These are phyloP conservation scores for Enteromius argenteus DNA, from an alignment of 2,797 vertebrate species.

Conservation along the genomic window DNA sequence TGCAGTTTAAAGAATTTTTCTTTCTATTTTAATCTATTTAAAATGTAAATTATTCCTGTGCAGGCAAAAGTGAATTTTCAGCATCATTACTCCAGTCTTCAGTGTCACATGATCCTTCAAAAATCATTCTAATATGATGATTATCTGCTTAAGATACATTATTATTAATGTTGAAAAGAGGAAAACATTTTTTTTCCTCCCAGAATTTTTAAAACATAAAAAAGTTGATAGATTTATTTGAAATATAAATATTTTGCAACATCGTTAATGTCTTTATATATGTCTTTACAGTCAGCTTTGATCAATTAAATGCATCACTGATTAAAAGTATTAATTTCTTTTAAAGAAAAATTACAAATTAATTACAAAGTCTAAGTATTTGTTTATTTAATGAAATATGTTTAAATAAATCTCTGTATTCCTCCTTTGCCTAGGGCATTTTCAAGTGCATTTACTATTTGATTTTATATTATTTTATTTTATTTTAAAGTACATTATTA, in stretches of 20 bases:
- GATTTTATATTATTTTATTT: neutral
- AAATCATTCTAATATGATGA: neutral
- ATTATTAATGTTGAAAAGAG: neutral
- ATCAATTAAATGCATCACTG: too few relatives aligned
- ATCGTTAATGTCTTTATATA: neutral
- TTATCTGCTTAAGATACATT: neutral
- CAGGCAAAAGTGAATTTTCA: neutral
- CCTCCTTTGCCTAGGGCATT: neutral
- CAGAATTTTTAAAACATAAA: too few relatives aligned
- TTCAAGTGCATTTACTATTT: neutral
- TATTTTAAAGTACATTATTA: neutral
- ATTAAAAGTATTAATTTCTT: too few relatives aligned
- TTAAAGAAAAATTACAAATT: too few relatives aligned
- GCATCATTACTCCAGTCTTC: neutral
- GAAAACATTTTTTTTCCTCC: neutral
- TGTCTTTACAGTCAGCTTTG: too few relatives aligned
- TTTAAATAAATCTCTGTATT: neutral
- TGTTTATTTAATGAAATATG: too few relatives aligned
- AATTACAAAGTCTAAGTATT: too few relatives aligned
- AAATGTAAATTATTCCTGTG: neutral
- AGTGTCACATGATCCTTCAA: neutral
- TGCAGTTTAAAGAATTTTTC: neutral
- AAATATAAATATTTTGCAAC: neutral
- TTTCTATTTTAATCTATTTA: neutral
- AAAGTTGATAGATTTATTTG: neutral